These are phyloP conservation scores for Tarsius wallacei DNA, from an alignment of 2,797 vertebrate genomes.

Conservation along the genomic window DNA sequence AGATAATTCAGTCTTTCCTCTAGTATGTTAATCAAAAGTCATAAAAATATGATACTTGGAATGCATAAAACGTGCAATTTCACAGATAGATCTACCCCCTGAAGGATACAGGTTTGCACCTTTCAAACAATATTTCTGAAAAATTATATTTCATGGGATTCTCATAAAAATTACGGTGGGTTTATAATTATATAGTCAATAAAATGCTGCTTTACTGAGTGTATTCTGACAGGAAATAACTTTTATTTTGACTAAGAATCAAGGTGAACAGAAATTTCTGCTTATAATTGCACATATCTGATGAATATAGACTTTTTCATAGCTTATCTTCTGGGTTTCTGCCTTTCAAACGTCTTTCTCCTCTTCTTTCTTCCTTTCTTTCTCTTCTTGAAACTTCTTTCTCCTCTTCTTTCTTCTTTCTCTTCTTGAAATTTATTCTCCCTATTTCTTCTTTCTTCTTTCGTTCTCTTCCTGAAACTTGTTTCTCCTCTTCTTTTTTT, in stretches of 20 bases:
- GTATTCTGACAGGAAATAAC: slow-evolving; percentile 73
- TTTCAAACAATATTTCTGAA: slow-evolving; percentile 69
- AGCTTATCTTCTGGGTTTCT: neutral
- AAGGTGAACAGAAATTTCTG: slow-evolving; percentile 74
- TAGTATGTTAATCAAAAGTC: neutral
- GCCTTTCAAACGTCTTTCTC: neutral
- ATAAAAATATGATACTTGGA: neutral
- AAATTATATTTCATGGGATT: slow-evolving; percentile 68
- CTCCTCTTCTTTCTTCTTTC: too few relatives aligned
- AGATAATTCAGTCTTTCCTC: neutral
- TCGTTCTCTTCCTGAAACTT: rapidly evolving
- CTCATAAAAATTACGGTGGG: slow-evolving; percentile 68
- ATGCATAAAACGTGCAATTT: neutral
- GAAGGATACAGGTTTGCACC: slow-evolving; percentile 7
- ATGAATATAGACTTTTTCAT: neutral
- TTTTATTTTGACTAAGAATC: slow-evolving; percentile 80
- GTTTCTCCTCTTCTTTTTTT: neutral
- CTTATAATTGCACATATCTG: neutral
- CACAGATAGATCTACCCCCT: neutral
- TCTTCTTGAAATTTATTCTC: too few relatives aligned
- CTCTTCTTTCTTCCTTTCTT: neutral
- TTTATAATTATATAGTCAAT: slow-evolving; percentile 80
- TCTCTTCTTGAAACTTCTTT: too few relatives aligned
- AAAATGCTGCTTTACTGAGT: slow-evolving; percentile 71
- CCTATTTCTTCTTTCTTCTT: neutral